These are phyloP conservation scores for Sarcophaga carnaria DNA, from an alignment of 2,888 invertebrate species.

Conservation along the genomic window DNA sequence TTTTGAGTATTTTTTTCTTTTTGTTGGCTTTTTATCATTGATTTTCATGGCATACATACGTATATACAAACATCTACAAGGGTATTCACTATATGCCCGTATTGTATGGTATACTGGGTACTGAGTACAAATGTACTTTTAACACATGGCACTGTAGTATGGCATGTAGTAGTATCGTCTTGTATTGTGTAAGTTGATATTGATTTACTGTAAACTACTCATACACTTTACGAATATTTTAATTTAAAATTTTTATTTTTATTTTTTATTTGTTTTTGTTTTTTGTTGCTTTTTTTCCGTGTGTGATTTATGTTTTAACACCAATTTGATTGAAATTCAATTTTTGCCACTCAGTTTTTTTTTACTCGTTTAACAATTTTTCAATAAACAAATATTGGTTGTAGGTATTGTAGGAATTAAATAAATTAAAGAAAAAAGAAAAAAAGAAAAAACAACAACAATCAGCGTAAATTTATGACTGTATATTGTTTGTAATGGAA, in stretches of 20 bases:
- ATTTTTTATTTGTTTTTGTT: background rate
- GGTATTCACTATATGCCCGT: background rate
- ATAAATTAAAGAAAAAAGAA: conserved; percentile 10
- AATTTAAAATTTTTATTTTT: background rate
- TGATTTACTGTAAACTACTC: background rate
- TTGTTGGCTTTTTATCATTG: background rate
- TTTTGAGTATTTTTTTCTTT: background rate
- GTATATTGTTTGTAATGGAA: conserved; percentile 5
- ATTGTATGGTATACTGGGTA: background rate
- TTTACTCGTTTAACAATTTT: background rate
- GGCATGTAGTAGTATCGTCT: background rate
- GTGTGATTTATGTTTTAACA: conserved; percentile 61
- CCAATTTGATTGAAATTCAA: conserved; percentile 52
- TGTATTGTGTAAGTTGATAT: background rate
- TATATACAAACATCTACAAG: background rate
- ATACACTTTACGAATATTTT: conserved; percentile 31
- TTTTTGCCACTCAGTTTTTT: conserved; percentile 32
- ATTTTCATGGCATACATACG: too few species aligned
- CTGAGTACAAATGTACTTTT: too few species aligned
- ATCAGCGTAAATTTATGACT: conserved; percentile 41
- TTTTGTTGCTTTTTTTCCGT: conserved; percentile 27
- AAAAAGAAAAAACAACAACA: background rate
- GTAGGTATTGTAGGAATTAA: conserved; percentile 27
- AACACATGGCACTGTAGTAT: background rate
- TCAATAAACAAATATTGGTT: conserved; percentile 37